Conservation (phyloP, 2,888 invertebrate genomes). For the Laspeyria flexula region DNA sequence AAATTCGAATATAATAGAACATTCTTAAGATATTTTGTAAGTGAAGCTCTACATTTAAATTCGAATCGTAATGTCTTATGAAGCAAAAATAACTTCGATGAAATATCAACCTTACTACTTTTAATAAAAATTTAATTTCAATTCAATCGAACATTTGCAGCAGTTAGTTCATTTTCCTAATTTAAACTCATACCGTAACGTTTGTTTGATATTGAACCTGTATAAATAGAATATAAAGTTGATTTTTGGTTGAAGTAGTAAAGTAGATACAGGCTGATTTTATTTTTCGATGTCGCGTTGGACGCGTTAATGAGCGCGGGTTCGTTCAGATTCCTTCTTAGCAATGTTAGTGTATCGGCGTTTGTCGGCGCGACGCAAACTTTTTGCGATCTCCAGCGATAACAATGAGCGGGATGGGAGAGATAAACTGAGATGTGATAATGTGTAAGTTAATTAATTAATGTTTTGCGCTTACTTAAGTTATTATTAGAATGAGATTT, state of each 20-base stretch:
- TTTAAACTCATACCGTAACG: conserved; percentile 13
- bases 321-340: conserved; percentile 75
- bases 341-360: conserved; percentile 78
- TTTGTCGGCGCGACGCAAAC: conserved; percentile 81
- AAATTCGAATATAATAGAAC: conserved; percentile 4
- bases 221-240: background rate
- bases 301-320: conserved; percentile 83
- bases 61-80: conserved; percentile 33
- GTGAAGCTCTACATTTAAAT: conserved; percentile 21
- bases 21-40: conserved; percentile 24
- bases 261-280: conserved; percentile 52
- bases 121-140: conserved; percentile 4
- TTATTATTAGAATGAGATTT: conserved; percentile 48
- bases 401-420: conserved; percentile 68
- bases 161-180: conserved; percentile 35
- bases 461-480: conserved; percentile 44
- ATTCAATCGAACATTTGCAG: conserved; percentile 3
- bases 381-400: conserved; percentile 84
- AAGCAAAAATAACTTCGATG: background rate
- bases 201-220: conserved; percentile 8
- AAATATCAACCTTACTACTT: conserved; percentile 7
- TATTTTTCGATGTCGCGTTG: conserved; percentile 52
- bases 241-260: conserved; percentile 15
- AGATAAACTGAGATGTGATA: conserved; percentile 49
- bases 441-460: conserved; percentile 47